These are phyloP conservation scores for Falco berigora DNA, from an alignment of 2,797 vertebrate species.

Conservation along the genomic window DNA sequence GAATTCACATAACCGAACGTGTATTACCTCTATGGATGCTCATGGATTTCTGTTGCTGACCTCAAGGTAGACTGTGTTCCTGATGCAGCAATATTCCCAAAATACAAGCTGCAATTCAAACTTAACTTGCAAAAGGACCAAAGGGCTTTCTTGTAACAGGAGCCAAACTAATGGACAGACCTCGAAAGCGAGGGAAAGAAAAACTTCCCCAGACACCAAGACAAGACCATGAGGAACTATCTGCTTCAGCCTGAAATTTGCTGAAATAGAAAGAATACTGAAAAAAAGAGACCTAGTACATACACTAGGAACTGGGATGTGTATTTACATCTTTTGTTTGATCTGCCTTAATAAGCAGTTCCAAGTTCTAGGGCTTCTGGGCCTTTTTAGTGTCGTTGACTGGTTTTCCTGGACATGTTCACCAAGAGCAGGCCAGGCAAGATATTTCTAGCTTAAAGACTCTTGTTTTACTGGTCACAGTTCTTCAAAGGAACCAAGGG, in stretches of 20 bases:
- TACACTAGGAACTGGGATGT: not conserved
- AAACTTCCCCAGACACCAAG: not conserved
- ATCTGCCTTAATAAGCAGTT: not conserved
- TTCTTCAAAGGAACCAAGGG: not conserved
- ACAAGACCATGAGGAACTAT: not conserved
- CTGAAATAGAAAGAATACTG: not conserved
- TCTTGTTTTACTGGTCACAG: not conserved
- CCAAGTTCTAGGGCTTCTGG: not conserved
- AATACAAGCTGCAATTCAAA: not conserved
- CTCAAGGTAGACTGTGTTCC: not conserved
- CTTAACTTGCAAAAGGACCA: not conserved
- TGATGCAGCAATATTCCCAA: fast-evolving
- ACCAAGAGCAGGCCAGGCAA: not conserved
- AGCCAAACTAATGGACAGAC: not conserved
- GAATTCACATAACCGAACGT: not conserved
- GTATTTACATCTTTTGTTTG: not conserved
- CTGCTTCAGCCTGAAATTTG: not conserved
- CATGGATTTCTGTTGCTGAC: not conserved
- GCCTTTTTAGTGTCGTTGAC: not conserved
- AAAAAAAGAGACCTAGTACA: not conserved
- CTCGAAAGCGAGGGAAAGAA: not conserved
- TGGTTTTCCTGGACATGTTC: not conserved
- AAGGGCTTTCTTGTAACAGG: not conserved
- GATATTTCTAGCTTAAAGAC: not conserved
- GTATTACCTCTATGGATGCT: not conserved